phyloP scores from a whole-genome alignment of 2,113 vertebrate genomes.

The Dasyprocta punctata region DNA sequence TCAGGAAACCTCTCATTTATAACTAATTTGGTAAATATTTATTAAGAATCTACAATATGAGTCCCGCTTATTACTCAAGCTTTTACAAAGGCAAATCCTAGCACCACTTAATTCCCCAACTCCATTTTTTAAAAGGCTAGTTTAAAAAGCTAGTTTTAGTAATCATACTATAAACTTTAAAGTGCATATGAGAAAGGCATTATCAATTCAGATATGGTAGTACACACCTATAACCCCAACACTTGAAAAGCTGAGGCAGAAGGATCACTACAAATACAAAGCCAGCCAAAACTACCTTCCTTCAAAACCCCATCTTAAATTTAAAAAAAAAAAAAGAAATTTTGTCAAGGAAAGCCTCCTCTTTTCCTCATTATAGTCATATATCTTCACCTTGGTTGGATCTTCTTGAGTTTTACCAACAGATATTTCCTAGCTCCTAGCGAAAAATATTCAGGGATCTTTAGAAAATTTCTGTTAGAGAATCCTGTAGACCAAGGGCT shows the following conservation, averaged over 20 bases:
- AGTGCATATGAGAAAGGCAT: background rate
- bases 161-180: background rate
- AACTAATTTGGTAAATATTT: constrained; percentile 25
- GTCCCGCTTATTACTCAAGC: background rate
- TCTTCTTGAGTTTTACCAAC: background rate
- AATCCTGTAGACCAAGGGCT: background rate
- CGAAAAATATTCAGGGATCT: constrained; percentile 39
- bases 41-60: background rate
- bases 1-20: constrained; percentile 20
- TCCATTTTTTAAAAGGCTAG: background rate
- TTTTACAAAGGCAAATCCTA: constrained; percentile 10
- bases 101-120: background rate
- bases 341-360: background rate
- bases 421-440: background rate
- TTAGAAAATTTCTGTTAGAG: constrained; percentile 49
- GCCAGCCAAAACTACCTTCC: background rate
- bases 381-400: background rate
- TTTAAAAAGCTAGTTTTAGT: background rate
- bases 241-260: background rate
- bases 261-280: background rate
- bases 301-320: background rate
- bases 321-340: background rate
- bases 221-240: background rate
- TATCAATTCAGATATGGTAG: background rate
- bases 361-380: background rate